Evolutionary conservation across 2,888 invertebrate genomes (phyloP).

Genomic region (Liodrosophila aerea): DNA sequence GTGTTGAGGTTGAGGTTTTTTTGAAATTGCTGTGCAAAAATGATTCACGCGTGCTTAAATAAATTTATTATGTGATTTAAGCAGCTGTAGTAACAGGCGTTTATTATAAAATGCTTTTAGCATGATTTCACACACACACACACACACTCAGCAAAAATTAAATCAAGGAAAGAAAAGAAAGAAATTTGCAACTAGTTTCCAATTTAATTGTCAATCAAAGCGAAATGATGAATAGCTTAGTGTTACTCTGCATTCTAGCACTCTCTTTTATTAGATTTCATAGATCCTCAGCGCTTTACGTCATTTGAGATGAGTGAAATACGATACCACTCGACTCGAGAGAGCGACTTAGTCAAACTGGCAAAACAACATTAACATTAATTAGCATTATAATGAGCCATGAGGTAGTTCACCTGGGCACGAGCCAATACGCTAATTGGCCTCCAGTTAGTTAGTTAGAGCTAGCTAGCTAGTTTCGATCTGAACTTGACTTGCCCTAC

Average conservation of each 20-base stretch:
- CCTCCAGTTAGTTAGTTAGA: slow-evolving; percentile 16
- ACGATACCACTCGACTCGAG: slow-evolving; percentile 4
- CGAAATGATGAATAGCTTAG: slow-evolving; percentile 25
- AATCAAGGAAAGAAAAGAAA: slow-evolving; percentile 1
- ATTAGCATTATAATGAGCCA: slow-evolving; percentile 64
- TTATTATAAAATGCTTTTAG: slow-evolving; percentile 59
- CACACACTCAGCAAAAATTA: slow-evolving; percentile 8
- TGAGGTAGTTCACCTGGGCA: slow-evolving; percentile 72
- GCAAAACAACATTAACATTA: slow-evolving; percentile 53
- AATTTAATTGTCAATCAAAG: neutral
- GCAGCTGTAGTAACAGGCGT: slow-evolving; percentile 47
- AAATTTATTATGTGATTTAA: slow-evolving; percentile 66
- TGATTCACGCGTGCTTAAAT: slow-evolving; percentile 61
- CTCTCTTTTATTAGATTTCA: slow-evolving; percentile 8
- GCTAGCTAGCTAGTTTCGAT: slow-evolving; percentile 16
- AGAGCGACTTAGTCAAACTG: slow-evolving; percentile 10
- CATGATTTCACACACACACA: slow-evolving; percentile 55
- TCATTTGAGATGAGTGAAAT: slow-evolving; percentile 26
- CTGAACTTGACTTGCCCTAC: slow-evolving; percentile 62
- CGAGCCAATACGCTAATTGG: slow-evolving; percentile 61
- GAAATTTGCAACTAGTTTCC: slow-evolving; percentile 13
- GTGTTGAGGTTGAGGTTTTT: slow-evolving; percentile 29
- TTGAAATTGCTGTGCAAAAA: slow-evolving; percentile 36
- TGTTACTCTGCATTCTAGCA: no score
- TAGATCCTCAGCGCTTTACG: slow-evolving; percentile 25